Base-by-base conservation (phyloP, 2,888 invertebrate species). In the Dolichomitus sp. region DNA sequence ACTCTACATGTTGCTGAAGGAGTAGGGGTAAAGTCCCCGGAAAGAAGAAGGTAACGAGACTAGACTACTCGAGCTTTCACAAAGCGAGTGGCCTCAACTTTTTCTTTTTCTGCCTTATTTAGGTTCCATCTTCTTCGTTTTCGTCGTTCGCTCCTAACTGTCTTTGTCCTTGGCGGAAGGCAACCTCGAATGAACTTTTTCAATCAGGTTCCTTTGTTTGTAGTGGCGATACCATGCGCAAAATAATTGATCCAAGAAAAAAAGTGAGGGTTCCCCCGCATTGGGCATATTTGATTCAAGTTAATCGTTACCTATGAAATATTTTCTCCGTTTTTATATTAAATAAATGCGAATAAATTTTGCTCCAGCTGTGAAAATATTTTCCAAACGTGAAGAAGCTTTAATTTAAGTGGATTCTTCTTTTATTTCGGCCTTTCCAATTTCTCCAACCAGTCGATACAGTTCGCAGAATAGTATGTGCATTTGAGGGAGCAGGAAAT, bases 81-180 rank as follows among this genome's bases (percentile, higher is more conserved):
- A 87, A 89, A 89, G 87, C 89, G 70, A 89, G 85, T 84, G 86
- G 85, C 78, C 85, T 87, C 83, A 75, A 54, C 84, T 37, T 78
- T 37, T 40, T 66, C 23, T 33, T 54, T 54, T 50, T 23, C 23
- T 1, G 17, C 12, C 0, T 12, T 63, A 23, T 48, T 4, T 48
- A 50, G 40, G 27, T 37, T 54, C 19, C 27, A 33, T 27, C 54
- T 27, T 42, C 54, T 19, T 66, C 40, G 5, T 27, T 33, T 54
- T 45, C 57, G 7, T 40, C 40, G 63, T 66, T 37, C 27, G 61
- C 33, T 52, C 17, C 40, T 9, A 30, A 23, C 54, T 27, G 11
- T 4, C 11, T 30, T 4, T 30, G 59, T 37, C 17, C 59, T 59
- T 59, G 17, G n/a, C 17, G 3, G 19, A 19, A 63, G 11, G 0